Evolutionary conservation across 2,888 invertebrate species (phyloP).

Genomic region (Anorthoa munda): DNA sequence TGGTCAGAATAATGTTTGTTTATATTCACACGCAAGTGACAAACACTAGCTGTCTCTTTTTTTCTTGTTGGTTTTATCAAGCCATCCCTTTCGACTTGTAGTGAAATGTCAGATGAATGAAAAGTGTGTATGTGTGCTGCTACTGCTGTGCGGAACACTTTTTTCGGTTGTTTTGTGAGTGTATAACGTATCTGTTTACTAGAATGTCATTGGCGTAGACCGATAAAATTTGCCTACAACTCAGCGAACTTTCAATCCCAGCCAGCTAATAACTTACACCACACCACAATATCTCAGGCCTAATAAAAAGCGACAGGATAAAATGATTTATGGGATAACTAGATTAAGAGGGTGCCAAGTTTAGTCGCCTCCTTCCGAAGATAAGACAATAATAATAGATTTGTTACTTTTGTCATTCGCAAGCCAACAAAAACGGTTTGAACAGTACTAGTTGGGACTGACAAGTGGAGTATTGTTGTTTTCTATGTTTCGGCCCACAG

Average conservation of each 20-base stretch:
- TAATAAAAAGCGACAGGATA: slow-evolving; percentile 87
- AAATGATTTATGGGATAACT: slow-evolving; percentile 87
- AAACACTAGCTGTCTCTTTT: too few species aligned
- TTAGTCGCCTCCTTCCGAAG: slow-evolving; percentile 74
- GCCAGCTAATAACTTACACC: slow-evolving; percentile 63
- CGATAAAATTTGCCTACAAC: neutral
- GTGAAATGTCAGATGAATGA: too few species aligned
- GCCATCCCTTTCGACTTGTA: too few species aligned
- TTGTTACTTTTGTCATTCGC: slow-evolving; percentile 78
- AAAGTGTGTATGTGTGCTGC: too few species aligned
- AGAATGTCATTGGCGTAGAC: too few species aligned
- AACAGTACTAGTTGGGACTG: slow-evolving; percentile 43
- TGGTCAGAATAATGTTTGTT: too few species aligned
- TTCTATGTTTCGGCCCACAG: slow-evolving; percentile 4
- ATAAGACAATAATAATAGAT: slow-evolving; percentile 86
- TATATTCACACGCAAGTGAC: too few species aligned
- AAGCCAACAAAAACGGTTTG: slow-evolving; percentile 61
- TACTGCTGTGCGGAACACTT: too few species aligned
- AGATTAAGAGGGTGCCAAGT: slow-evolving; percentile 85
- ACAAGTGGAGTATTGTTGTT: slow-evolving; percentile 32
- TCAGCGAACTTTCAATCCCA: neutral
- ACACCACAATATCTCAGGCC: slow-evolving; percentile 71
- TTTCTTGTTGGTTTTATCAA: too few species aligned
- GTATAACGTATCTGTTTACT: too few species aligned
- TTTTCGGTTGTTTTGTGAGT: too few species aligned